Conservation (phyloP, 2,113 vertebrate genomes). For the Corydoras sp. region DNA sequence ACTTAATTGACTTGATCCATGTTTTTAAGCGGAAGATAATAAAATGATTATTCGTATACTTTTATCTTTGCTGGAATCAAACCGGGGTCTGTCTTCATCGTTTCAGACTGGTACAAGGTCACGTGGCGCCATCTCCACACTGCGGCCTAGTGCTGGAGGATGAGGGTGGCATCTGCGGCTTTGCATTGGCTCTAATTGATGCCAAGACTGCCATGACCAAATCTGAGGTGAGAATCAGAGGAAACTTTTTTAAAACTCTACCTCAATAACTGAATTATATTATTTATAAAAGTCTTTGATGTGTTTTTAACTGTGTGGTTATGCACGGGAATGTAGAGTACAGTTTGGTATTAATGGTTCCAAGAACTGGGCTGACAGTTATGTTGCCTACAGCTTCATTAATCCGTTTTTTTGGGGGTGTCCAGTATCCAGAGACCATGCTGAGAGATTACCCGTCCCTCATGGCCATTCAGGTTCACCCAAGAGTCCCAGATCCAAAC, state of each 20-base stretch:
- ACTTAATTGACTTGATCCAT: too few relatives aligned
- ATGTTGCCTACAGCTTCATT: neutral
- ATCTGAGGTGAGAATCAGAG: constrained; percentile 75
- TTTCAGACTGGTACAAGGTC: constrained; percentile 77
- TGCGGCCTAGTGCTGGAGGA: constrained; percentile 90
- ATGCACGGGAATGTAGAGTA: too few relatives aligned
- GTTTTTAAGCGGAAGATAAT: too few relatives aligned
- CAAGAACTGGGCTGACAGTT: too few relatives aligned
- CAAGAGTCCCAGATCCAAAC: constrained; percentile 83
- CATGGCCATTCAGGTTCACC: constrained; percentile 83
- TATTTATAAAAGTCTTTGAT: too few relatives aligned
- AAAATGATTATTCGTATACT: too few relatives aligned
- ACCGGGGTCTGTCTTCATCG: neutral
- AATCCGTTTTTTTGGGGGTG: constrained; percentile 47
- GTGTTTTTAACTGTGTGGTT: too few relatives aligned
- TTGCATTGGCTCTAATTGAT: constrained; percentile 80
- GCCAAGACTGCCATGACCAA: constrained; percentile 80
- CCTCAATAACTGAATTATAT: too few relatives aligned
- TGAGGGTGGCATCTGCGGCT: constrained; percentile 85
- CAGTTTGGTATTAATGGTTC: too few relatives aligned
- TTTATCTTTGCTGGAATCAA: neutral
- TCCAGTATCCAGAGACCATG: constrained; percentile 65
- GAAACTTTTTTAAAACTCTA: too few relatives aligned
- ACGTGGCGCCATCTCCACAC: constrained; percentile 75
- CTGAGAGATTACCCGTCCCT: constrained; percentile 85